Evolutionary conservation across 2,888 invertebrate genomes (phyloP), one percentile per base, ranked within the genome.

Genomic region (Tridacna crocea): DNA sequence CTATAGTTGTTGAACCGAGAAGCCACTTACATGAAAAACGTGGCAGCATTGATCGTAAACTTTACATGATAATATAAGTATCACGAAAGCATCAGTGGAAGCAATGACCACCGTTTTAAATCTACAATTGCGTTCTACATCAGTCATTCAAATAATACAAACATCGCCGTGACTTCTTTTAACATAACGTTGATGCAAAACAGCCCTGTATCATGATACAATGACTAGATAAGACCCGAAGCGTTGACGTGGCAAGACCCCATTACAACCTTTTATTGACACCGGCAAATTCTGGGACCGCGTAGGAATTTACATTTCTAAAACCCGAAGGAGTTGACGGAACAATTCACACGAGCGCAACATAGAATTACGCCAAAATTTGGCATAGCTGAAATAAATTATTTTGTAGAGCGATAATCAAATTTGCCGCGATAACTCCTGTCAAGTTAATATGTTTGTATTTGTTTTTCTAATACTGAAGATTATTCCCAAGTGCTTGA

Each of bases 401-500:
- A 84, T 81, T 81, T 84, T 79, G 68, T 79, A 72, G 78, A 79
- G 84, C 73, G 84, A 84, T 81, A 84, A 84, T 84, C 84, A 75
- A 80, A 84, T 84, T 81, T 80, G 58, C 60, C 19, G 47, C 27
- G 81, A 79, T 81, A 77, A 81, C 68, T 73, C 80, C 78, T 81
- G 84, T 81, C 84, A 84, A 79, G 79, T 81, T 84, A 84, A 84
- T 80, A 84, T 79, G 84, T 78, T 80, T 77, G 79, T 84, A 79
- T 84, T 84, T 84, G 84, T 76, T 81, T 77, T 65, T 24, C 78
- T 80, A 84, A 81, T 81, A 84, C 68, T 58, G 36, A 22, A 36
- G 73, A 73, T 73, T 60, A 73, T 58, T 58, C 46, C 60, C 70
- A 24, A 51, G 70, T 70, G 70, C 48, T 70, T 70, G 51, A 0